phyloP scores from a whole-genome alignment of 2,888 invertebrate species.

The Lepidonotus clava region DNA sequence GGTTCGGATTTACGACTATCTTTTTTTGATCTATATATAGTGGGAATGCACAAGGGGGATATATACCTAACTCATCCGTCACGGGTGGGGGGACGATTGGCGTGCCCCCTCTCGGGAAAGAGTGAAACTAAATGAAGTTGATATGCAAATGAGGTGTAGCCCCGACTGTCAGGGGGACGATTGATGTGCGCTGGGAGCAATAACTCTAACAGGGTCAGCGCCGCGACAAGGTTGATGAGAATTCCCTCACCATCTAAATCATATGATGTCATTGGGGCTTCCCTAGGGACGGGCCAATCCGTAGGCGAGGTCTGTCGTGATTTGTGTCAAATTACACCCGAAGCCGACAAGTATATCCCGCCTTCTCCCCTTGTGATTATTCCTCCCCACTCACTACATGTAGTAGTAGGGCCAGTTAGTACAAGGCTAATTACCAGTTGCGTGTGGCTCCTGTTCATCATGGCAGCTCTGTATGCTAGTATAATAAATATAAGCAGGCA shows the following conservation, averaged over 20 bases:
- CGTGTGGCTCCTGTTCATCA: too few species aligned
- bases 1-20: too few species aligned
- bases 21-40: too few species aligned
- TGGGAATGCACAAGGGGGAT: too few species aligned
- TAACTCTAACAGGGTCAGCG: conserved; percentile 31
- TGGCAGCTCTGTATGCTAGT: too few species aligned
- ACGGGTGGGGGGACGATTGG: background rate
- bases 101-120: conserved; percentile 10
- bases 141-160: conserved; percentile 45
- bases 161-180: background rate
- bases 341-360: background rate
- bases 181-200: conserved; percentile 9
- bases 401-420: too few species aligned
- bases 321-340: background rate
- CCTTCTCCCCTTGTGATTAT: too few species aligned
- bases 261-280: conserved; percentile 19
- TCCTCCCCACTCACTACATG: too few species aligned
- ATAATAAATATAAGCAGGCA: too few species aligned
- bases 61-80: background rate
- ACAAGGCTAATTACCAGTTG: too few species aligned
- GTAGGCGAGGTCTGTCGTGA: conserved; percentile 5
- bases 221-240: conserved; percentile 28
- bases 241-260: conserved; percentile 45
- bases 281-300: background rate
- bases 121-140: conserved; percentile 27